A percentile compares a stretch with the other conserved stretches of the same genome.
Evolutionary conservation across 2,113 vertebrate genomes (phyloP).

Genomic region (Misgurnus mizolepis): DNA sequence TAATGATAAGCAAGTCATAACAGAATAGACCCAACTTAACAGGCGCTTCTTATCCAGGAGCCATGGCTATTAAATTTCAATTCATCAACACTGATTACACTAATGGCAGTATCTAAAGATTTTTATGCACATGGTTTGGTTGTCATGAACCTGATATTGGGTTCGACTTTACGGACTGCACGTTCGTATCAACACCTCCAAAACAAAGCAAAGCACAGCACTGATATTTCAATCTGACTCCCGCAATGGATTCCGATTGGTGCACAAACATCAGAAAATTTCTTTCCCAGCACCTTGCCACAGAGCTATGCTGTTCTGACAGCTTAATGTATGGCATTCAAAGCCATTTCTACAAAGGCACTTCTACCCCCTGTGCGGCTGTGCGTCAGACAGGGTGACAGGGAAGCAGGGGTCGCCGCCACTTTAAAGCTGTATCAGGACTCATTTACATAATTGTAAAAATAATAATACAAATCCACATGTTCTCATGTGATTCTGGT

Average conservation of each 20-base stretch:
- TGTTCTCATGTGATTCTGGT: not conserved
- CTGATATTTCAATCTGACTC: constrained; percentile 32
- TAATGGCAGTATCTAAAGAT: constrained; percentile 24
- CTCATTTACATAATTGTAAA: constrained; percentile 1
- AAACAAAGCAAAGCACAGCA: not conserved
- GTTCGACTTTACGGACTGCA: not conserved
- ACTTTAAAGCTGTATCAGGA: constrained; percentile 14
- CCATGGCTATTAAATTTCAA: not conserved
- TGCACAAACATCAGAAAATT: constrained; percentile 19
- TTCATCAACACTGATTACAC: constrained; percentile 29
- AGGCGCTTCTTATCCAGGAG: not conserved
- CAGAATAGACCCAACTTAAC: not conserved
- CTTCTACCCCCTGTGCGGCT: constrained; percentile 1
- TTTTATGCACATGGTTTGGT: not conserved
- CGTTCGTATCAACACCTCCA: not conserved
- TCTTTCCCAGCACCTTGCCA: not conserved
- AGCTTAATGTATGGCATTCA: constrained; percentile 43
- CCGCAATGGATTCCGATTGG: not conserved
- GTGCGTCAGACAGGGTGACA: constrained; percentile 11
- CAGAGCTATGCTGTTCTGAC: constrained; percentile 13
- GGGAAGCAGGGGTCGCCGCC: constrained; percentile 24
- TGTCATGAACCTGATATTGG: not conserved
- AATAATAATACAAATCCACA: not conserved
- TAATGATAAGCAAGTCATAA: constrained; percentile 33
- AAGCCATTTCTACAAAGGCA: constrained; percentile 24